Conservation (phyloP, 2,797 vertebrate genomes). For the Amniataba percoides region DNA sequence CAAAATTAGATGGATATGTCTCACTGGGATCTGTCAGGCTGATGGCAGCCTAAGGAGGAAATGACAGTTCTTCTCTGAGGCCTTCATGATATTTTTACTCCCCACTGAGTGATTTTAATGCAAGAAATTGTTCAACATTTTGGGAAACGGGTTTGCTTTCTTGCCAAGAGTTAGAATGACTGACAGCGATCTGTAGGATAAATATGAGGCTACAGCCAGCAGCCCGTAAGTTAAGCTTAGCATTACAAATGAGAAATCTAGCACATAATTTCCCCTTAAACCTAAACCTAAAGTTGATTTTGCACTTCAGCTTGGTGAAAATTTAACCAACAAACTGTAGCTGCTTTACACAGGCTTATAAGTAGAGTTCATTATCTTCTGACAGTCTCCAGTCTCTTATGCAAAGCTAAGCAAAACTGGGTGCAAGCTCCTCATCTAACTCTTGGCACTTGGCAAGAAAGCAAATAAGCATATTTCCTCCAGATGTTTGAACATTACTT, state of each 20-base stretch:
- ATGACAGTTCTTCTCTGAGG: conserved; percentile 27
- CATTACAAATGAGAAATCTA: background rate
- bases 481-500: background rate
- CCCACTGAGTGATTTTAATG: conserved; percentile 5
- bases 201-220: background rate
- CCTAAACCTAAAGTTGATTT: too few species aligned
- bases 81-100: conserved; percentile 10
- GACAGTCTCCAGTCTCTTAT: background rate
- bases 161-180: background rate
- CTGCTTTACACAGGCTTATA: too few species aligned
- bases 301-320: too few species aligned
- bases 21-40: conserved; percentile 49
- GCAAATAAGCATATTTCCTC: background rate
- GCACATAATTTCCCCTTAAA: too few species aligned
- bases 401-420: background rate
- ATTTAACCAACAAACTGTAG: too few species aligned
- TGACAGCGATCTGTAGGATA: background rate
- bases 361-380: background rate
- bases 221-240: background rate
- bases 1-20: conserved; percentile 55
- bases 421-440: background rate
- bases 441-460: background rate
- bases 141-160: background rate
- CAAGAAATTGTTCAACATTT: background rate
- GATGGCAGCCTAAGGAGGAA: conserved; percentile 52